phyloP scores from a whole-genome alignment of 2,113 vertebrate species.

The Aegypius monachus region DNA sequence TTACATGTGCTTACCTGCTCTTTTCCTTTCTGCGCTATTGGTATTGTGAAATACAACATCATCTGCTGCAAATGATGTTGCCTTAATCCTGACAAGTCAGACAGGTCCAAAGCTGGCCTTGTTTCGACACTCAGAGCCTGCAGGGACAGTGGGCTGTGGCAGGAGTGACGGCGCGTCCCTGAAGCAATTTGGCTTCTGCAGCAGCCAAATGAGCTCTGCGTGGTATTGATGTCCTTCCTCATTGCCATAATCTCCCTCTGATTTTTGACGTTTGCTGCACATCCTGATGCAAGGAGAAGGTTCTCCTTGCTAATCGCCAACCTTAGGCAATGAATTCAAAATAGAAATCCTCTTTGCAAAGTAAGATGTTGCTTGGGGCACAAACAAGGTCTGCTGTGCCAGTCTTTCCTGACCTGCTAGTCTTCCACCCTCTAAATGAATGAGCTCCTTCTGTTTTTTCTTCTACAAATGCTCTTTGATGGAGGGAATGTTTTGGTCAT shows the following conservation, averaged over 20 bases:
- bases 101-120: background rate
- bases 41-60: background rate
- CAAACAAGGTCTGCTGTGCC: background rate
- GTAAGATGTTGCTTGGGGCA: background rate
- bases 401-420: background rate
- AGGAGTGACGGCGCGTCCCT: background rate
- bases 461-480: background rate
- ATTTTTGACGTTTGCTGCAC: slow-evolving; percentile 57
- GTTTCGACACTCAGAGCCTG: background rate
- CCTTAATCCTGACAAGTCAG: background rate
- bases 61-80: background rate
- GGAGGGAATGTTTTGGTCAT: background rate
- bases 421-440: background rate
- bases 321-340: slow-evolving; percentile 28
- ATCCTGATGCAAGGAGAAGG: slow-evolving; percentile 65
- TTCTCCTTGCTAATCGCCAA: slow-evolving; percentile 56
- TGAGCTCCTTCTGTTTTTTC: background rate
- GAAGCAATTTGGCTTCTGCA: slow-evolving; percentile 38
- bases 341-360: background rate
- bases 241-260: slow-evolving; percentile 58
- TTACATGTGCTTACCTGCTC: background rate
- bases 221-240: slow-evolving; percentile 47
- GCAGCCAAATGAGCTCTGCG: slow-evolving; percentile 47
- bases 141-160: background rate
- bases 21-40: background rate